Base-by-base conservation (phyloP, 2,888 invertebrate species). In the Cremastobaeus sp. region DNA sequence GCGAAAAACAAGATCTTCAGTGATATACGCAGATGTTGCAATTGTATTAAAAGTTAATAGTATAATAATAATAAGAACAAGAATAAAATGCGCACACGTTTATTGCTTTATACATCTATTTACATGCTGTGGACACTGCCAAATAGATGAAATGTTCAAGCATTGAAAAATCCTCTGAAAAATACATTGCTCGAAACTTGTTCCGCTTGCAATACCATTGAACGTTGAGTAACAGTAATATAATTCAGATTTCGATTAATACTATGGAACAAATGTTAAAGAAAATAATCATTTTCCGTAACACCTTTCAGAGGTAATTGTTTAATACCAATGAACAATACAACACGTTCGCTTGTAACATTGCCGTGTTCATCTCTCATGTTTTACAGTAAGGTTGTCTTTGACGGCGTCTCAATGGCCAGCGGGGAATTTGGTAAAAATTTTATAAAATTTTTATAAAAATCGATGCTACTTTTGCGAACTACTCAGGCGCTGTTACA, bases 41-140 rank as follows among this genome's bases (percentile, higher is more conserved):
- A 39, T 57, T 35, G 41, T 41, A 18, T 28, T 21, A 34, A 64
- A 60, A 54, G 54, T 62, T 41, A 57, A 45, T 34, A 37, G 39
- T 50, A 25, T 15, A 30, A 32, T 39, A 41, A 41, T 57, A 32
- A 64, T 60, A 62, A 65, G n/a, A n/a, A n/a, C n/a, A n/a, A n/a
- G n/a, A n/a, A n/a, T 62, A 71, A 60, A 76, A 76, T 71, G 74
- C 71, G 73, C 73, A 76, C 68, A 71, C 76, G 69, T 68, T 70
- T 76, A 74, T 82, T 83, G 82, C 83, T 83, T 82, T 82, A 79
- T 82, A 83, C 82, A 84, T 73, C 76, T 84, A 83, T 84, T 79
- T 83, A 82, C 83, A 81, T 77, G 78, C 69, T 68, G 71, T 65
- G 75, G 77, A 76, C 78, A 79, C 81, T 79, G 81, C 78, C 79